A percentile compares a stretch with the other conserved stretches of the same genome.
Conservation (phyloP, 2,888 invertebrate species). For the Pediacus dermestoides region DNA sequence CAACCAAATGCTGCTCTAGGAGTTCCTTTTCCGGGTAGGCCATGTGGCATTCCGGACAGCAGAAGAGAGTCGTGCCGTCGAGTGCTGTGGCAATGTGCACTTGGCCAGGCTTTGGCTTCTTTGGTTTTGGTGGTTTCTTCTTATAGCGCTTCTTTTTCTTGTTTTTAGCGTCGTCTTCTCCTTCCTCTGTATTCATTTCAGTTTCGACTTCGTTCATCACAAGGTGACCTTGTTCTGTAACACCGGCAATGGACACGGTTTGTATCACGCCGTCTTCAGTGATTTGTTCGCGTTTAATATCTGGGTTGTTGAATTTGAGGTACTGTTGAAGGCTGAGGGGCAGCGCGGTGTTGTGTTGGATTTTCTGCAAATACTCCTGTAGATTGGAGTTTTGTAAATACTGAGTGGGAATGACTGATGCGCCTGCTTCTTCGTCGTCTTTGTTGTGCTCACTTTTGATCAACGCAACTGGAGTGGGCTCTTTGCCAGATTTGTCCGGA, state of each 20-base stretch:
- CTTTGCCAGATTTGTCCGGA: slow-evolving; percentile 42
- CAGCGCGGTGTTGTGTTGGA: slow-evolving; percentile 47
- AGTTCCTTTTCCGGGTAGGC: slow-evolving; percentile 77
- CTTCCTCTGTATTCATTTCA: slow-evolving; percentile 45
- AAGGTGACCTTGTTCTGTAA: slow-evolving; percentile 15
- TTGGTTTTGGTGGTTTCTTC: slow-evolving; percentile 75
- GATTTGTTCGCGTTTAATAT: slow-evolving; percentile 54
- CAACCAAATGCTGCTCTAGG: slow-evolving; percentile 71
- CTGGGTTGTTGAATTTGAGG: slow-evolving; percentile 57
- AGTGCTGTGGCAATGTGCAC: slow-evolving; percentile 71
- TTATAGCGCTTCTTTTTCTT: slow-evolving; percentile 78
- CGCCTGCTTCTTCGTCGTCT: slow-evolving; percentile 14
- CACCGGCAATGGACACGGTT: slow-evolving; percentile 49
- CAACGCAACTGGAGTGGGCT: slow-evolving; percentile 52
- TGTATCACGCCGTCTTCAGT: slow-evolving; percentile 53
- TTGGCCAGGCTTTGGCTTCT: slow-evolving; percentile 76
- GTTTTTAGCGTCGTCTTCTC: slow-evolving; percentile 46
- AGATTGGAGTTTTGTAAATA: slow-evolving; percentile 56
- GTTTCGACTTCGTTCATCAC: slow-evolving; percentile 43
- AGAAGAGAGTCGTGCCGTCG: slow-evolving; percentile 71
- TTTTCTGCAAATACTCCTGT: slow-evolving; percentile 53
- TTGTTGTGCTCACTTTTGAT: slow-evolving; percentile 48
- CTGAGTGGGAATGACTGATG: slow-evolving; percentile 51
- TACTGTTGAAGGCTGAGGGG: slow-evolving; percentile 61
- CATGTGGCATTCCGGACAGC: slow-evolving; percentile 80